phyloP scores from a whole-genome alignment of 2,113 vertebrate genomes.

The Herpetotheres cachinnans region DNA sequence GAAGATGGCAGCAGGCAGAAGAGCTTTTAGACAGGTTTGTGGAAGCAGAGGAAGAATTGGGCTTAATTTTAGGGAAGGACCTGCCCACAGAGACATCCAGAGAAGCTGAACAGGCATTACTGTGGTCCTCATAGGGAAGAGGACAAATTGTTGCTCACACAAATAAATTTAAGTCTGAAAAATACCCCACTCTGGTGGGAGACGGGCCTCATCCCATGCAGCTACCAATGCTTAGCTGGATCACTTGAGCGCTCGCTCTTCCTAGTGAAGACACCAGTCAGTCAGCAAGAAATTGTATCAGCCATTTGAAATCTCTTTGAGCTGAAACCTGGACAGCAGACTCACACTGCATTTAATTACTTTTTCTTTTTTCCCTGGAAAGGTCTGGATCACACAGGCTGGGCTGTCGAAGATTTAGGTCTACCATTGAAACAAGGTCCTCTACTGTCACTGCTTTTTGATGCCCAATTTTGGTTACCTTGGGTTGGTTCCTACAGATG shows the following conservation, averaged over 20 bases:
- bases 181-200: not conserved
- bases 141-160: not conserved
- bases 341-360: not conserved
- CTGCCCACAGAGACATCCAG: not conserved
- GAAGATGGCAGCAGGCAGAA: not conserved
- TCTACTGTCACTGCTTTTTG: not conserved
- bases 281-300: not conserved
- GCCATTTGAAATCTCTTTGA: not conserved
- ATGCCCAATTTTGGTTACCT: not conserved
- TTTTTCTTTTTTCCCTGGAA: not conserved
- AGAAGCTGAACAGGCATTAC: rapidly evolving
- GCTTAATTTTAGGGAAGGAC: not conserved
- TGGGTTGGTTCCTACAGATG: not conserved
- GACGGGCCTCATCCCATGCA: not conserved
- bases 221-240: not conserved
- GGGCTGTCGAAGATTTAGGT: not conserved
- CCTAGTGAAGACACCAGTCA: not conserved
- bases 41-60: not conserved
- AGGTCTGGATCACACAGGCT: not conserved
- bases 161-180: not conserved
- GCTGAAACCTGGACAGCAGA: not conserved
- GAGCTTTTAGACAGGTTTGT: not conserved
- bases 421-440: not conserved
- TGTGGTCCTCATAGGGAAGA: not conserved
- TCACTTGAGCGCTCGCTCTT: not conserved